Evolutionary conservation across 1,140 invertebrate species (phyloP), one percentile per base, ranked within the genome.

Genomic region (Drosophila watanabei): DNA sequence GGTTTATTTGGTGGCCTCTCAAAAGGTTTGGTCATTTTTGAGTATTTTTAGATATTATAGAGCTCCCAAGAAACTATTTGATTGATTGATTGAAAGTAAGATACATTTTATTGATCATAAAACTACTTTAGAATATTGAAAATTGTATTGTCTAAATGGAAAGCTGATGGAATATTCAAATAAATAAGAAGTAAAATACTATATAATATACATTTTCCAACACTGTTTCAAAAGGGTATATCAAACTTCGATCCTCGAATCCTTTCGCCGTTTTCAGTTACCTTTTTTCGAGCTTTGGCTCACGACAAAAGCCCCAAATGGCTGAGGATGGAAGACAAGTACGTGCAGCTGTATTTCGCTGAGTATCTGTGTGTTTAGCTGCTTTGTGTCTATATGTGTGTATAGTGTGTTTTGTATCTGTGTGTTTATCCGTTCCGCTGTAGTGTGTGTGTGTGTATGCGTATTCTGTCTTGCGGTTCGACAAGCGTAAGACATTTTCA

Each of bases 401-500:
- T 43, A 10, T 20, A n/a, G 69, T 72, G 20, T 41, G n/a, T 18
- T 14, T 45, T 41, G 66, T 72, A 41, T 72, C 52, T 37, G 70
- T 51, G 70, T 51, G 70, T 51, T 59, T 58, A 58, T 71, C 51
- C 65, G 39, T 13, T 39, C 28, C 33, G 28, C 68, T 58, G 24
- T 46, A 70, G 28, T 69, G 45, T 39, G 7, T 35, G 33, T 41
- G 46, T 57, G 41, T 66, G 60, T 79, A 51, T 76, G 72, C 54
- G 75, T 76, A 65, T 70, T 82, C 45, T 83, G 76, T 69, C 79
- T 90, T 90, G 86, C 76, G 87, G 86, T 91, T 90, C 86, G 86
- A 90, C 86, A 90, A 90, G 86, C 86, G 82, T 91, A 90, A 90
- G 86, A 90, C 86, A 90, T 90, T 90, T 90, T 90, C 86, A 90